Conservation (phyloP, 35 echinoderm and acorn worm species). For the Ophioderma brevispina region DNA sequence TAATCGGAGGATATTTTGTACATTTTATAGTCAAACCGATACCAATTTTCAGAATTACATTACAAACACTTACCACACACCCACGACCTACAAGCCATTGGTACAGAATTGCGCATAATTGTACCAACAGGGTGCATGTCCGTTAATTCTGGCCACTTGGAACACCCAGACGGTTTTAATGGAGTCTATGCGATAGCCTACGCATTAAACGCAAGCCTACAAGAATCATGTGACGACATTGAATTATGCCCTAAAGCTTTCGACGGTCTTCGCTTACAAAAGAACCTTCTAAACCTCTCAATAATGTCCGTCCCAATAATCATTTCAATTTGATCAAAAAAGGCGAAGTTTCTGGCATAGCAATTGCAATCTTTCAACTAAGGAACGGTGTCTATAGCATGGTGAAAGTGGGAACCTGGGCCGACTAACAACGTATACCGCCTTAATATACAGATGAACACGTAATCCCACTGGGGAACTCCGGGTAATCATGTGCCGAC, state of each 20-base stretch:
- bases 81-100: background rate
- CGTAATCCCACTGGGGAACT: background rate
- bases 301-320: too few species aligned
- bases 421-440: background rate
- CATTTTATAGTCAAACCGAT: background rate
- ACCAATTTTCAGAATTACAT: slow-evolving; percentile 15
- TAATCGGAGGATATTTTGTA: slow-evolving; percentile 3
- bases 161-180: slow-evolving; percentile 18
- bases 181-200: slow-evolving; percentile 25
- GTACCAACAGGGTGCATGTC: background rate
- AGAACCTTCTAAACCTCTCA: too few species aligned
- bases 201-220: background rate
- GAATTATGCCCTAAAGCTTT: background rate
- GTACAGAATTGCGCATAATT: background rate
- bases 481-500: background rate
- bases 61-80: background rate
- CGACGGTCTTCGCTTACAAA: background rate
- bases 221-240: background rate
- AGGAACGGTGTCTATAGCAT: background rate
- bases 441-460: background rate
- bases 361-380: background rate
- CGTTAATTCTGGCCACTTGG: background rate
- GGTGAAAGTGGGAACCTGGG: background rate
- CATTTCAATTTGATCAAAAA: slow-evolving; percentile 31
- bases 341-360: background rate